A percentile compares a stretch with the other conserved stretches of the same genome.
These are phyloP conservation scores for Sarcophaga caerulescens DNA, from an alignment of 2,888 invertebrate genomes.

Conservation along the genomic window DNA sequence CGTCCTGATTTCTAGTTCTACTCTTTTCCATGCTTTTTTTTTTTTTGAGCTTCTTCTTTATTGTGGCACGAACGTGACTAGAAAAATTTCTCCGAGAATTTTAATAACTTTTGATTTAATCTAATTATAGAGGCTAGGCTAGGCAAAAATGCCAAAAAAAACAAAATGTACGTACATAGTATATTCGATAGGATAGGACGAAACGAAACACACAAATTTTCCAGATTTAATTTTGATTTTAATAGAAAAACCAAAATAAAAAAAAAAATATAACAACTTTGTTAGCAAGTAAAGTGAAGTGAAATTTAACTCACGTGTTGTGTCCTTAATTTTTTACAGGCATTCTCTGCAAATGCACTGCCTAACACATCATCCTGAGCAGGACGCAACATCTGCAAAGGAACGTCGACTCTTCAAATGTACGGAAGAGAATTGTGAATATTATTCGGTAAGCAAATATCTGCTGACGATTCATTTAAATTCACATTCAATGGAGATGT, in stretches of 20 bases:
- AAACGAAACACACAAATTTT: slow-evolving; percentile 42
- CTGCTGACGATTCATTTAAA: slow-evolving; percentile 83
- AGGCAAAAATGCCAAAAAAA: slow-evolving; percentile 43
- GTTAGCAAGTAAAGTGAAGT: slow-evolving; percentile 39
- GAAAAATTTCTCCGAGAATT: slow-evolving; percentile 72
- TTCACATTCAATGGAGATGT: slow-evolving; percentile 83
- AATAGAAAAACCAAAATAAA: slow-evolving; percentile 4
- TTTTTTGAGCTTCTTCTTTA: slow-evolving; percentile 37
- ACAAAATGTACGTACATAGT: not conserved
- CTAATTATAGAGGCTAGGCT: slow-evolving; percentile 75
- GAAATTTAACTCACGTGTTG: slow-evolving; percentile 38
- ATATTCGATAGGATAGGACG: not conserved
- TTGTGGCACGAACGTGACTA: slow-evolving; percentile 74
- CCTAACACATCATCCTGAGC: slow-evolving; percentile 80
- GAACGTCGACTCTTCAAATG: slow-evolving; percentile 81
- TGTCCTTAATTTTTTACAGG: slow-evolving; percentile 52
- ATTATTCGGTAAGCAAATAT: slow-evolving; percentile 82
- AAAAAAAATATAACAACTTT: slow-evolving; percentile 46
- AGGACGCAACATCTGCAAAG: slow-evolving; percentile 63
- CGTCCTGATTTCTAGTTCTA: slow-evolving; percentile 35
- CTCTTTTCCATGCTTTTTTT: not conserved
- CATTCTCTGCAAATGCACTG: slow-evolving; percentile 80
- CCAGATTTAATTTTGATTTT: slow-evolving; percentile 66
- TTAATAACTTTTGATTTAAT: slow-evolving; percentile 76
- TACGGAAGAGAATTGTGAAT: slow-evolving; percentile 83